Conservation (phyloP, 2,888 invertebrate species). For the Endotricha flammealis region DNA sequence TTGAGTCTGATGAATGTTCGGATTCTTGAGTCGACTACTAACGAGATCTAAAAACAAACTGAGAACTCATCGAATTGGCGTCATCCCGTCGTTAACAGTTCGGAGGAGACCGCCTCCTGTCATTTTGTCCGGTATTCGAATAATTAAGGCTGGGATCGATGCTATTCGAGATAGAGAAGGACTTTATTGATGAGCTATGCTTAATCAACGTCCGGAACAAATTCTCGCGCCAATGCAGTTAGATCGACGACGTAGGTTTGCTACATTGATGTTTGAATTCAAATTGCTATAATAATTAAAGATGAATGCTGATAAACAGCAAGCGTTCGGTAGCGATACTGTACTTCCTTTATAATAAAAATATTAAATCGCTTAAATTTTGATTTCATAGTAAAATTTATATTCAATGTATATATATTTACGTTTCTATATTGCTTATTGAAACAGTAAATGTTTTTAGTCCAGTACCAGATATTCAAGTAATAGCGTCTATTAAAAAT, state of each 20-base stretch:
- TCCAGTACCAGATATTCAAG: slow-evolving; percentile 15
- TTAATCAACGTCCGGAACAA: slow-evolving; percentile 59
- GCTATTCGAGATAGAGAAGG: slow-evolving; percentile 49
- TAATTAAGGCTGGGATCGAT: slow-evolving; percentile 58
- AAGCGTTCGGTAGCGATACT: no score
- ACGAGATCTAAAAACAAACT: slow-evolving; percentile 66
- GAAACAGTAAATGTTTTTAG: no score
- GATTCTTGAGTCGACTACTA: slow-evolving; percentile 49
- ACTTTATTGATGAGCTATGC: slow-evolving; percentile 58
- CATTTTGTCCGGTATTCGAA: slow-evolving; percentile 50
- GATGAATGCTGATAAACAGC: no score
- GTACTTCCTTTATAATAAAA: no score
- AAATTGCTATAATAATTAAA: no score
- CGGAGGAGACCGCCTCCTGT: slow-evolving; percentile 50
- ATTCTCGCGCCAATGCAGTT: slow-evolving; percentile 30
- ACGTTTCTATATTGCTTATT: no score
- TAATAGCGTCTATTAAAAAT: slow-evolving; percentile 32
- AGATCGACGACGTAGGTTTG: slow-evolving; percentile 19
- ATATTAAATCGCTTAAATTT: no score
- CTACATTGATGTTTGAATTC: no score
- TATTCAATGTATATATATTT: no score
- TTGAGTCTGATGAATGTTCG: slow-evolving; percentile 55
- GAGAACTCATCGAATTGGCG: slow-evolving; percentile 45
- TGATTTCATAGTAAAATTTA: no score
- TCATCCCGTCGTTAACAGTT: slow-evolving; percentile 45